phyloP scores from a whole-genome alignment of 35 echinoderm and acorn worm species.

The Anneissia japonica region DNA sequence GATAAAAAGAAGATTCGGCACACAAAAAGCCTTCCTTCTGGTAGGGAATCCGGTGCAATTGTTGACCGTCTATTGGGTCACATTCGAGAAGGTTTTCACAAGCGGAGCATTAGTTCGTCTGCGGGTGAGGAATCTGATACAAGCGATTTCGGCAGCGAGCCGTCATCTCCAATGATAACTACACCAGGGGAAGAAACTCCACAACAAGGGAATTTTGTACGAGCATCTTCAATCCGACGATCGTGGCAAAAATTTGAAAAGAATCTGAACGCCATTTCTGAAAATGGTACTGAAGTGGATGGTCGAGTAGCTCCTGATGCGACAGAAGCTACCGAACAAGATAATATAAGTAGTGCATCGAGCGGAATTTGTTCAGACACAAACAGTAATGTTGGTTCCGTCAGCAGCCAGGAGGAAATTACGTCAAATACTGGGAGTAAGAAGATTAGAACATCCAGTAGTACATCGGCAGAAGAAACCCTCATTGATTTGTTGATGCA shows the following conservation, averaged over 20 bases:
- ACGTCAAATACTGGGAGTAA: neutral
- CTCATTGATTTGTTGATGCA: conserved; percentile 49
- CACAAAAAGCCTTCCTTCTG: conserved; percentile 48
- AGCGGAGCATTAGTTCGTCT: conserved; percentile 21
- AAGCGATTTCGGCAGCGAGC: conserved; percentile 29
- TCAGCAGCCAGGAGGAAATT: conserved; percentile 8
- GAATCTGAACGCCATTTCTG: conserved; percentile 50
- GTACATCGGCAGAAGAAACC: conserved; percentile 28
- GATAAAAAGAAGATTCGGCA: conserved; percentile 24
- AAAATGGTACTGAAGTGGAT: conserved; percentile 23
- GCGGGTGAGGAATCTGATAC: conserved; percentile 8
- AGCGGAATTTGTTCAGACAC: conserved; percentile 1
- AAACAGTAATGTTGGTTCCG: conserved; percentile 12
- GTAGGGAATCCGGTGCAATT: conserved; percentile 48
- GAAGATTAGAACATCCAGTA: neutral
- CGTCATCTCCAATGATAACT: conserved; percentile 25
- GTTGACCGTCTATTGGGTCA: conserved; percentile 65
- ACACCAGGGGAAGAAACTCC: conserved; percentile 26
- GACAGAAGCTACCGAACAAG: neutral
- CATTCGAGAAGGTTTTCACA: conserved; percentile 63
- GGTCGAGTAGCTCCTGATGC: neutral
- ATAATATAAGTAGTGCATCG: conserved; percentile 20
- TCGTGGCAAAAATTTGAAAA: conserved; percentile 62
- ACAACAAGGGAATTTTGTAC: conserved; percentile 11
- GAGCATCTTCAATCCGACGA: conserved; percentile 31